phyloP scores from a whole-genome alignment of 2,113 vertebrate species.

The Amia ocellicauda region DNA sequence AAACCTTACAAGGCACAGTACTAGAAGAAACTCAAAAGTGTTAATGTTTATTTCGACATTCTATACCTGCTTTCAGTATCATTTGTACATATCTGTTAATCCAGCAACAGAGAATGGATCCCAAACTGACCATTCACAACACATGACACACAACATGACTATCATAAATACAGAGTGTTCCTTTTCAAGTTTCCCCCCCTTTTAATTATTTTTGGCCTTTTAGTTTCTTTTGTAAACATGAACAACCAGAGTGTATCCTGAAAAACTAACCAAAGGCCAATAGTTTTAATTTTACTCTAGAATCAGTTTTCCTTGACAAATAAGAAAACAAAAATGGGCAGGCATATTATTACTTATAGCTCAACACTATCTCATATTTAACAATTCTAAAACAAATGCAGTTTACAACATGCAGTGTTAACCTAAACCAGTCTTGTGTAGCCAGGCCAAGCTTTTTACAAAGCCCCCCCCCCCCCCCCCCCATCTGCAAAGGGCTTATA shows the following conservation, averaged over 20 bases:
- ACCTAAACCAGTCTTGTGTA: slow-evolving; percentile 29
- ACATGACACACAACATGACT: slow-evolving; percentile 36
- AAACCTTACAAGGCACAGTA: not conserved
- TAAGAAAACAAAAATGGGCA: slow-evolving; percentile 53
- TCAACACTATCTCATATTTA: slow-evolving; percentile 56
- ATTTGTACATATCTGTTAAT: slow-evolving; percentile 55
- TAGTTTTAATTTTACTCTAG: slow-evolving; percentile 29
- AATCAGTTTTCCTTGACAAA: slow-evolving; percentile 26
- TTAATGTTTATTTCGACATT: slow-evolving; percentile 69
- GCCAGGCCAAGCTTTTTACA: not conserved
- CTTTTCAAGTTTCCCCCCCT: slow-evolving; percentile 37
- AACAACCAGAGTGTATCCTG: slow-evolving; percentile 56
- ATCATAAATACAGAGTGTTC: slow-evolving; percentile 36
- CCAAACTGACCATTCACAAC: slow-evolving; percentile 37
- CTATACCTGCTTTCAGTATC: slow-evolving; percentile 46
- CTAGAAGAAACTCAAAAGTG: slow-evolving; percentile 28
- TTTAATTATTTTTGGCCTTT: slow-evolving; percentile 61
- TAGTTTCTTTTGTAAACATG: slow-evolving; percentile 64
- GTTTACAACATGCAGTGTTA: slow-evolving; percentile 60
- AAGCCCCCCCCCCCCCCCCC: too few relatives aligned
- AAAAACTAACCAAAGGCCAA: slow-evolving; percentile 52
- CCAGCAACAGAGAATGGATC: slow-evolving; percentile 53
- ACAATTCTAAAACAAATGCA: slow-evolving; percentile 56
- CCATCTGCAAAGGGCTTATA: slow-evolving; percentile 26
- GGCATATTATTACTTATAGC: slow-evolving; percentile 51